phyloP scores from a whole-genome alignment of 2,113 vertebrate genomes.

The Camelus bactrianus region DNA sequence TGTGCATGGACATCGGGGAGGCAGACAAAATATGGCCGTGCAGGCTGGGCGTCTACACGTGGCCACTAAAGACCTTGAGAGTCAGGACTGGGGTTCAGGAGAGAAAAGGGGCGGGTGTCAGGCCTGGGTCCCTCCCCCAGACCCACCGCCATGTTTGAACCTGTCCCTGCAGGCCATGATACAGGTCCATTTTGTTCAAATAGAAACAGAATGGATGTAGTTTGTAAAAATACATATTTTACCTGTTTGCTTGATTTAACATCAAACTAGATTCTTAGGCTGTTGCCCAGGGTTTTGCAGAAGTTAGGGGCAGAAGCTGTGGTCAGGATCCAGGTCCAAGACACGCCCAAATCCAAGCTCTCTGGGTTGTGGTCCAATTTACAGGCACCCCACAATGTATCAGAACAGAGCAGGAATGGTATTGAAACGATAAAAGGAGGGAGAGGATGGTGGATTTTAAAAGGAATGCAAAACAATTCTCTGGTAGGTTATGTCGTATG shows the following conservation, averaged over 20 bases:
- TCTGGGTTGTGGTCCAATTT: fast-evolving
- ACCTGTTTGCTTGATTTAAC: not conserved
- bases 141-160: not conserved
- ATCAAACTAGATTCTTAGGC: not conserved
- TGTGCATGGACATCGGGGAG: too few relatives aligned
- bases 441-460: too few relatives aligned
- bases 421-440: not conserved
- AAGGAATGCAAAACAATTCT: fast-evolving
- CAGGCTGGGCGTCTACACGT: not conserved
- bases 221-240: too few relatives aligned
- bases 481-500: fast-evolving
- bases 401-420: not conserved
- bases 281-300: not conserved
- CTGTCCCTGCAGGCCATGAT: not conserved
- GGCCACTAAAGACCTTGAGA: not conserved
- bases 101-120: not conserved
- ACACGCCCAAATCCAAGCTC: fast-evolving
- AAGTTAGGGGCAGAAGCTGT: not conserved
- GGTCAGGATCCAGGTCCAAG: not conserved
- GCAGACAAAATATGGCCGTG: too few relatives aligned
- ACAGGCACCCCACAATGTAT: too few relatives aligned
- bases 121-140: too few relatives aligned
- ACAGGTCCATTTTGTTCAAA: not conserved
- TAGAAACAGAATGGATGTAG: not conserved
- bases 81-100: fast-evolving